These are phyloP conservation scores for Drosophila barbarae DNA, from an alignment of 2,888 invertebrate genomes.

Conservation along the genomic window DNA sequence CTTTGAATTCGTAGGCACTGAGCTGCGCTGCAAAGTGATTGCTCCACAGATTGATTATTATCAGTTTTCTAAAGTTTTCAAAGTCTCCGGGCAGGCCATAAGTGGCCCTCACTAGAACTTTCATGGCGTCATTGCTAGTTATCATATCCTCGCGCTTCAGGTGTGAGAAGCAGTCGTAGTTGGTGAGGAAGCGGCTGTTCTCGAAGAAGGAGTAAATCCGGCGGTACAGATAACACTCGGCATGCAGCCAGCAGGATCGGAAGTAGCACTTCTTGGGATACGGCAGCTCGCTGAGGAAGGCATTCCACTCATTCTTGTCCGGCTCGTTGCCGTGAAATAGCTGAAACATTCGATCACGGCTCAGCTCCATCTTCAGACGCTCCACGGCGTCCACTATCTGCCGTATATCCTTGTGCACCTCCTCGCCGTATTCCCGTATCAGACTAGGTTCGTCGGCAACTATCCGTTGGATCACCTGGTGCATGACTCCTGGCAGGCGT, in stretches of 20 bases:
- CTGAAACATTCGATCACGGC: conserved; percentile 90
- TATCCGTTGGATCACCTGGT: conserved; percentile 89
- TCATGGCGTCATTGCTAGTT: conserved; percentile 41
- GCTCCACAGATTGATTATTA: conserved; percentile 93
- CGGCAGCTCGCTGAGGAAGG: conserved; percentile 81
- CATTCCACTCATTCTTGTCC: conserved; percentile 74
- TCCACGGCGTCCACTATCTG: conserved; percentile 86
- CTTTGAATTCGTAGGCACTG: conserved; percentile 28
- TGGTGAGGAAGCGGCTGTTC: conserved; percentile 81
- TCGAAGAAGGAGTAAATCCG: conserved; percentile 85
- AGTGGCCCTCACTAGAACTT: conserved; percentile 46
- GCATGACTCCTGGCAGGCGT: conserved; percentile 92
- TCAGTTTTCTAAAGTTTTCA: conserved; percentile 45
- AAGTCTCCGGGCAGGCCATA: conserved; percentile 31
- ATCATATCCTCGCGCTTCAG: conserved; percentile 84
- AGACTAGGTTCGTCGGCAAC: conserved; percentile 86
- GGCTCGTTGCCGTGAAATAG: conserved; percentile 79
- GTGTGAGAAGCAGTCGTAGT: conserved; percentile 88
- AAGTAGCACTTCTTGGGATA: conserved; percentile 82
- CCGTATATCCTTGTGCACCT: conserved; percentile 84
- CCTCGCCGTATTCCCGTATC: conserved; percentile 82
- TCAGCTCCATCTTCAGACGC: conserved; percentile 91
- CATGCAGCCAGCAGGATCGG: conserved; percentile 90
- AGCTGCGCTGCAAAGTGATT: conserved; percentile 83
- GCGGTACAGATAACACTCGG: conserved; percentile 95